Base-by-base conservation (phyloP, 2,113 vertebrate genomes). In the Nycticryphes semicollaris region DNA sequence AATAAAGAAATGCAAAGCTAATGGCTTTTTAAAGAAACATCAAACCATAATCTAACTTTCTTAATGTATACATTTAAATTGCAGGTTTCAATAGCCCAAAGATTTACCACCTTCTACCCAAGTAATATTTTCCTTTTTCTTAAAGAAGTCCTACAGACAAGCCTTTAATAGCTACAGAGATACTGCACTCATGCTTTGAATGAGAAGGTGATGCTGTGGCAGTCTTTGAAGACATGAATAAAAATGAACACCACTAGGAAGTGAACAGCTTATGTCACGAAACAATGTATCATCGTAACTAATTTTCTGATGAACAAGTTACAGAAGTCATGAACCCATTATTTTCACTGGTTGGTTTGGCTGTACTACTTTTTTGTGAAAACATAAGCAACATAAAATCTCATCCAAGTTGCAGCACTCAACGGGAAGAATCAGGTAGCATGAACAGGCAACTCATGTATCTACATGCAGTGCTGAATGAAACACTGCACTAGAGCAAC, bases 401-500 rank as follows among this genome's bases (percentile, higher is more conserved):
- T 76, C 45, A 83, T 17, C 23, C 45, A 69, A 83, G 51, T 43
- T 63, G 31, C 53, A 85, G 37, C 27, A 51, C 39, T 43, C 0
- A 4, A 31, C 4, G 62, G 59, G 37, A 89, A 74, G 10, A 74
- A 48, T 10, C 28, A 64, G 17, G 51, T 10, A 79, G 18, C 0
- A 0, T 16, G 77, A 62, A 30, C 0, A 0, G 73, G n/a, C 47
- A 50, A 19, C 20, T 64, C 2, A 1, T 0, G 0, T n/a, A 66
- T 16, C n/a, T 19, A 50, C 15, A 54, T 9, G 14, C 1, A 1
- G 47, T 6, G 21, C 76, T 56, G 64, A 78, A 19, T 0, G 6
- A 18, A 78, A 59, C 11, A 9, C 27, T 10, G 33, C 2, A 14
- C 0, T 39, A 48, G 35, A 24, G 37, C 16, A 45, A 45, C 25